Evolutionary conservation across 2,113 vertebrate species (phyloP).

Genomic region (Phoenicopterus ruber): DNA sequence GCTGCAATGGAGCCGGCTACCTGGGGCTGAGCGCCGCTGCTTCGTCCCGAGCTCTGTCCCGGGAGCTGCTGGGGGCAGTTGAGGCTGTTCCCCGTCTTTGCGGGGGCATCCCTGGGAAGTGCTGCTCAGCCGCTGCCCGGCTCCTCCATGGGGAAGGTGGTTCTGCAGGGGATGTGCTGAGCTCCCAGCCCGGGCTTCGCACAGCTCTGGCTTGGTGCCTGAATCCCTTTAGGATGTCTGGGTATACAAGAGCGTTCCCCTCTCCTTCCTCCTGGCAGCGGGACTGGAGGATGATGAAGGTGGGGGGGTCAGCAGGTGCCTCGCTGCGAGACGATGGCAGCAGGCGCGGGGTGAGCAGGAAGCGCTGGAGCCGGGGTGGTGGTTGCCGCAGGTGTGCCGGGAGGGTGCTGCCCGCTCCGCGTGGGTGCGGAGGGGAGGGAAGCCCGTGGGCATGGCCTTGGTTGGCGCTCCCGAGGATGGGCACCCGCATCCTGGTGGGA

Average conservation of each 20-base stretch:
- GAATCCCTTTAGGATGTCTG: background rate
- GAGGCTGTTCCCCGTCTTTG: background rate
- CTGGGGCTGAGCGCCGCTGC: background rate
- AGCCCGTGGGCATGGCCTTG: background rate
- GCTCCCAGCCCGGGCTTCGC: background rate
- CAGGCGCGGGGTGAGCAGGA: background rate
- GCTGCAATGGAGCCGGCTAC: background rate
- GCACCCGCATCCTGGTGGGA: background rate
- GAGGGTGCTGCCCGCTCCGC: background rate
- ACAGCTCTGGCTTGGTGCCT: background rate
- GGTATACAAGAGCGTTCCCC: background rate
- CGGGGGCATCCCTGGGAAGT: background rate
- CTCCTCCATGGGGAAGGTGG: background rate
- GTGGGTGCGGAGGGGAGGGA: background rate
- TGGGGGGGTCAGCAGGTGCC: background rate
- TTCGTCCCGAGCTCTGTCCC: background rate
- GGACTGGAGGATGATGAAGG: background rate
- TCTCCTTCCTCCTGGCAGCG: background rate
- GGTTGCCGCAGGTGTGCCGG: background rate
- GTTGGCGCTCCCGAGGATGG: background rate
- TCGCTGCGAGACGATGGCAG: background rate
- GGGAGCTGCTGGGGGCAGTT: fast-evolving
- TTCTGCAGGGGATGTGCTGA: background rate
- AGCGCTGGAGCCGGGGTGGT: background rate
- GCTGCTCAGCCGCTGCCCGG: background rate